Conservation (phyloP, 2,888 invertebrate species). For the Synanthedon formicaeformis region DNA sequence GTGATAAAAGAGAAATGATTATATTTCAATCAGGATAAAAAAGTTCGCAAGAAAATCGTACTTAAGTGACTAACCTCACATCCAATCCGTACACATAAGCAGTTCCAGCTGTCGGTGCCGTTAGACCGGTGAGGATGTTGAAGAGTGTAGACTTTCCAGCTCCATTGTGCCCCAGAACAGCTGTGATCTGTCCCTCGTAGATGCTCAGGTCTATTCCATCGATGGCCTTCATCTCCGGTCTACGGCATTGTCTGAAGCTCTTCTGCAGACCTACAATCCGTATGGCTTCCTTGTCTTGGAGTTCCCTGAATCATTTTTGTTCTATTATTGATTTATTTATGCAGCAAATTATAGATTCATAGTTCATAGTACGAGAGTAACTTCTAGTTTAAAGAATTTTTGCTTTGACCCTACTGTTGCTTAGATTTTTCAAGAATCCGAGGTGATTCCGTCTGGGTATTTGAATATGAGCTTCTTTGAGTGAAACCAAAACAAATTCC, state of each 20-base stretch:
- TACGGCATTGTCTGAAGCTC: constrained; percentile 77
- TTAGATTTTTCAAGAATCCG: no score
- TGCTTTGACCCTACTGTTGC: no score
- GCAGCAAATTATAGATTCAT: no score
- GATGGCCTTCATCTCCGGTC: constrained; percentile 78
- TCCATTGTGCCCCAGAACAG: constrained; percentile 87
- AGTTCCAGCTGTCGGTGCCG: constrained; percentile 78
- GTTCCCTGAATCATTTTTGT: constrained; percentile 51
- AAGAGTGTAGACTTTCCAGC: constrained; percentile 90
- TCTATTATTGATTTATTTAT: no score
- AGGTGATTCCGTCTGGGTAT: no score
- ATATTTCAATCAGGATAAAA: no score
- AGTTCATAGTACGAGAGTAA: no score
- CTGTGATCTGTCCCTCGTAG: constrained; percentile 88
- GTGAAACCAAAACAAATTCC: no score
- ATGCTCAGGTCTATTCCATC: constrained; percentile 84
- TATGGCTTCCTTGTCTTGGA: constrained; percentile 81
- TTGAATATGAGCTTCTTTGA: no score
- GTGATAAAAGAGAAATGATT: no score
- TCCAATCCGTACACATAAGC: constrained; percentile 82
- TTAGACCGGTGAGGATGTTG: constrained; percentile 86
- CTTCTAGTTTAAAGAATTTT: no score
- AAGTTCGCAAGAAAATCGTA: no score
- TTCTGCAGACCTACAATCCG: constrained; percentile 80
- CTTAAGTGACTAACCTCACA: constrained; percentile 65